Evolutionary conservation across 2,797 vertebrate genomes (phyloP), one percentile per base, ranked within the genome.

Genomic region (Anabacerthia variegaticeps): DNA sequence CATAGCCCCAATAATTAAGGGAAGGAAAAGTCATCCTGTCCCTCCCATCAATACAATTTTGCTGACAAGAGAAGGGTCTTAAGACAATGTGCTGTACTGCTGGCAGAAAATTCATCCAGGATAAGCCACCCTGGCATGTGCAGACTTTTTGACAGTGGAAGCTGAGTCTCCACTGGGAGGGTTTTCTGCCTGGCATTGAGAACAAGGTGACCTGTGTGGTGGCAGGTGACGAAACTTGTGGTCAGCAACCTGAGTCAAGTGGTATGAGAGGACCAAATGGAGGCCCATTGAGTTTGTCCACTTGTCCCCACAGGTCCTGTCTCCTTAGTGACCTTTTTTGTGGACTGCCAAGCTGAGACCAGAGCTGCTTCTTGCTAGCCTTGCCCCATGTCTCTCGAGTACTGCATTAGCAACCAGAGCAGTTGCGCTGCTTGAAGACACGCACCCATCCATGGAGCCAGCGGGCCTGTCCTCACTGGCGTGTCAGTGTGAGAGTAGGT

Each of bases 401-500:
- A 0, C 46, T 52, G 80, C 79, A 37, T 87, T 79, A 71, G 68
- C 76, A 91, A 78, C 71, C 58, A 88, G 82, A 23, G 81, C 3
- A 2, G 58, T 37, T 83, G 84, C 10, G 4, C 22, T 93, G 78
- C 96, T 93, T 93, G 89, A 92, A 95, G 92, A 91, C 85, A 58
- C 0, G 27, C 88, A 94, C 15, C 92, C 95, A 89, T 95, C 88
- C 95, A 89, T 62, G 30, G 88, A 95, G 88, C 76, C 1, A 0
- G 34, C 85, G 67, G 92, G 83, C 69, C 84, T 95, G 93, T 91
- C 95, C 90, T 92, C 69, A 44, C 55, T 3, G 1, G 54, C 12
- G 5, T 91, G 95, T 51, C 85, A 82, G 83, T 36, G n/a, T 90
- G 88, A 97, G 87, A 94, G 88, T 43, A 95, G 95, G 63, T 91